Evolutionary conservation across 2,113 vertebrate species (phyloP), one percentile per base, ranked within the genome.

Genomic region (Morone saxatilis): DNA sequence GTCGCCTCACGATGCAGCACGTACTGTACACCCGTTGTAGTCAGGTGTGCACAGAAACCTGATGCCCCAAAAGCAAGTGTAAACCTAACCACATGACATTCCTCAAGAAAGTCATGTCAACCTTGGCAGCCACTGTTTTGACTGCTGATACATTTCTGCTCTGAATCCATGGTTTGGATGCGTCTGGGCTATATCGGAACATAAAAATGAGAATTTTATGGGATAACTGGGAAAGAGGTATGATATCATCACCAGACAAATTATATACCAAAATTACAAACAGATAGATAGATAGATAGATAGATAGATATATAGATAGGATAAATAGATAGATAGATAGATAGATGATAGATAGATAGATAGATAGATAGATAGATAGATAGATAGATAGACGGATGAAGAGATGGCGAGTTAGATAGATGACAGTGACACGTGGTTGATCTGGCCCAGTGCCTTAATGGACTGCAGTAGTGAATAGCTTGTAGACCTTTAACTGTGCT

Each of bases 81-180:
- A 84, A 88, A 90, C 76, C 85, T 86, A 76, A 91, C 83, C 91
- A 87, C 84, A 80, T 92, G 85, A 90, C 86, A 86, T 90, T 80
- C 78, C 77, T 68, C 78, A 53, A 78, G 83, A 90, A 89, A 91
- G 91, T 90, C 87, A 84, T 57, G 62, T 66, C 85, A 88, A 93
- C 84, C 88, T 89, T 91, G 86, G 62, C 50, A 76, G 76, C 57
- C 40, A 14, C 20, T 75, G 38, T 53, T 81, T 83, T 71, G 17
- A 59, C 50, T 69, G 72, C 57, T 47, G 20, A 16, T 47, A 41
- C n/a, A 40, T 3, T 60, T 4, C 48, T 79, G 54, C 47, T 47
- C 8, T 61, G 36, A 60, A 60, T 31, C 31, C 31, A 31, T 31
- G 31, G 31, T 31, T 31, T 31, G 3, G 31, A 31, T 31, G 31